phyloP scores from a whole-genome alignment of 1,140 invertebrate species.

The Procambarus clarkii region DNA sequence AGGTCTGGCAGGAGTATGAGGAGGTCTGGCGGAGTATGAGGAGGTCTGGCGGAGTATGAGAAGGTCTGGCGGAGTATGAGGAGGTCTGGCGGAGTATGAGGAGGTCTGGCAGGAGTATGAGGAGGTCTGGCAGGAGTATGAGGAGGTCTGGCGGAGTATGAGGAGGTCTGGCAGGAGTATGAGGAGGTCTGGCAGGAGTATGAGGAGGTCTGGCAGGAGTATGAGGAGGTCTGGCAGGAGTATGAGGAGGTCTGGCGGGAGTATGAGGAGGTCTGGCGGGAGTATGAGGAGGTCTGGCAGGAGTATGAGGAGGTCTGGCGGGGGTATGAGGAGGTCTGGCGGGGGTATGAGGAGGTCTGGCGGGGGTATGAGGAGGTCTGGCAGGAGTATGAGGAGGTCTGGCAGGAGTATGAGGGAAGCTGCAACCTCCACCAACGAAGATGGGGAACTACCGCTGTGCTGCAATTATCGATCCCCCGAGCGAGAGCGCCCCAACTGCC shows the following conservation, averaged over 20 bases:
- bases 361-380: background rate
- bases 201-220: background rate
- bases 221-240: too few species aligned
- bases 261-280: background rate
- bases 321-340: background rate
- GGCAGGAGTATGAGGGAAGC: background rate
- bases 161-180: background rate
- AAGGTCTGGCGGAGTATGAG: too few species aligned
- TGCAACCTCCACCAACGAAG: background rate
- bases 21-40: too few species aligned
- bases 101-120: background rate
- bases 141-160: background rate
- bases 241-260: background rate
- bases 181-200: background rate
- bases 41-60: too few species aligned
- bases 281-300: too few species aligned
- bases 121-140: background rate
- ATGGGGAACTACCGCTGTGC: constrained; percentile 57
- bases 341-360: background rate
- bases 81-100: background rate
- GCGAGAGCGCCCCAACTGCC: background rate
- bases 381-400: background rate
- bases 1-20: too few species aligned
- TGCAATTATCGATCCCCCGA: constrained; percentile 41
- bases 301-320: background rate